Evolutionary conservation across 2,113 vertebrate genomes (phyloP).

Genomic region (Eulemur rufifrons): DNA sequence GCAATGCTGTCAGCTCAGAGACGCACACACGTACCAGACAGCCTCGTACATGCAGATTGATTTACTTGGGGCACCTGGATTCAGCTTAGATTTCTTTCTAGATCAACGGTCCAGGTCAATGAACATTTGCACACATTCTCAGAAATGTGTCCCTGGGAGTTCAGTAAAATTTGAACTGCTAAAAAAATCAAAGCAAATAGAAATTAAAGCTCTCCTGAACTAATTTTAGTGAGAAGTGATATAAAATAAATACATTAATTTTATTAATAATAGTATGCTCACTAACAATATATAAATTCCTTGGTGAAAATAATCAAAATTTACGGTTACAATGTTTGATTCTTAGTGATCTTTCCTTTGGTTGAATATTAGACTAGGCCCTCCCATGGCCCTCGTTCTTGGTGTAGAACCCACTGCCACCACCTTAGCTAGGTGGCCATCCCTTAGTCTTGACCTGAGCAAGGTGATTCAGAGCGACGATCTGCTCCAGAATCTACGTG

Average conservation of each 20-base stretch:
- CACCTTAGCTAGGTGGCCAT: background rate
- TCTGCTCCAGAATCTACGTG: background rate
- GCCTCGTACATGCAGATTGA: background rate
- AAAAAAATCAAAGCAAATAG: background rate
- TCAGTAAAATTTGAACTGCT: background rate
- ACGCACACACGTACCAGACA: too few species aligned
- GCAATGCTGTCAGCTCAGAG: background rate
- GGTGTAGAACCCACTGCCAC: background rate
- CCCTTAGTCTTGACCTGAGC: accelerated
- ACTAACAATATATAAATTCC: background rate
- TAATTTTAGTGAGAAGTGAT: background rate
- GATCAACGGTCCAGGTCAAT: background rate
- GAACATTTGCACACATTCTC: background rate
- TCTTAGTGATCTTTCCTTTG: background rate
- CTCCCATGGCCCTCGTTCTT: background rate
- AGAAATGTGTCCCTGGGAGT: background rate
- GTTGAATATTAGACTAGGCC: background rate
- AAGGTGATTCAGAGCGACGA: background rate
- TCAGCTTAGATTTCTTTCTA: background rate
- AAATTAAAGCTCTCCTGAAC: background rate
- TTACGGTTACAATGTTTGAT: background rate
- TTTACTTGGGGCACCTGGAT: background rate
- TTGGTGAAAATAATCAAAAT: background rate
- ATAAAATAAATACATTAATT: background rate
- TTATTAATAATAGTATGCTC: background rate